Conservation (phyloP, 1,140 invertebrate species). For the Listronotus oregonensis region DNA sequence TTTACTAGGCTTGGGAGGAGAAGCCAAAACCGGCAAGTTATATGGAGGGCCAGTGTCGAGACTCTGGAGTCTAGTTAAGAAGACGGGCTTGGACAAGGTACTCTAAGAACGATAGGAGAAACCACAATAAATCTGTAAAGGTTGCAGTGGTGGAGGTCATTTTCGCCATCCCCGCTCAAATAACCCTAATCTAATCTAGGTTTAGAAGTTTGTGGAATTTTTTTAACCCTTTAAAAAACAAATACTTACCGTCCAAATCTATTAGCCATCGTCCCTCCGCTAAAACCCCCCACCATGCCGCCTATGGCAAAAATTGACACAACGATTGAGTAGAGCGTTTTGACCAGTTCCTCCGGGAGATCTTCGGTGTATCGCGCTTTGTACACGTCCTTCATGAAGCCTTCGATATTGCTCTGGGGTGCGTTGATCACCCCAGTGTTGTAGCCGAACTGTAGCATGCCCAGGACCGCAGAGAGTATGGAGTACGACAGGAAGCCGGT, state of each 20-base stretch:
- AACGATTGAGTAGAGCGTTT: slow-evolving; percentile 84
- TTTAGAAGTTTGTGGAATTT: too few relatives aligned
- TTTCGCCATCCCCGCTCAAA: too few relatives aligned
- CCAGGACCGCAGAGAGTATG: slow-evolving; percentile 90
- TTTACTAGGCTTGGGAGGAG: too few relatives aligned
- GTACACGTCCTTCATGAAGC: slow-evolving; percentile 90
- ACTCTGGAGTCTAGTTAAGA: too few relatives aligned
- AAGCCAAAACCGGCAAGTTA: too few relatives aligned
- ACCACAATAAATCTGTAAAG: too few relatives aligned
- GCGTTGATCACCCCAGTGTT: slow-evolving; percentile 99
- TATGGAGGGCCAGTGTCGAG: too few relatives aligned
- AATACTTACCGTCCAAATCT: slow-evolving; percentile 80
- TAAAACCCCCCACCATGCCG: slow-evolving; percentile 92
- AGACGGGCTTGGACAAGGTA: too few relatives aligned
- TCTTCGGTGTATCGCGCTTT: slow-evolving; percentile 74
- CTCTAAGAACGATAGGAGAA: too few relatives aligned
- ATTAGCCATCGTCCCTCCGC: slow-evolving; percentile 87
- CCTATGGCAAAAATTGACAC: slow-evolving; percentile 95
- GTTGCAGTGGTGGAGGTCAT: too few relatives aligned
- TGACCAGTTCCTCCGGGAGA: slow-evolving; percentile 71
- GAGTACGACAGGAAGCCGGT: slow-evolving; percentile 91
- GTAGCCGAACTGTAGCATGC: slow-evolving; percentile 99
- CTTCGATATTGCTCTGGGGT: slow-evolving; percentile 90
- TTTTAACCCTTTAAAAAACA: too few relatives aligned
- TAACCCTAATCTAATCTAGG: too few relatives aligned